A percentile compares a stretch with the other conserved stretches of the same genome.
These are phyloP conservation scores for Gymnorhina tibicen DNA, from an alignment of 2,113 vertebrate genomes.

Conservation along the genomic window DNA sequence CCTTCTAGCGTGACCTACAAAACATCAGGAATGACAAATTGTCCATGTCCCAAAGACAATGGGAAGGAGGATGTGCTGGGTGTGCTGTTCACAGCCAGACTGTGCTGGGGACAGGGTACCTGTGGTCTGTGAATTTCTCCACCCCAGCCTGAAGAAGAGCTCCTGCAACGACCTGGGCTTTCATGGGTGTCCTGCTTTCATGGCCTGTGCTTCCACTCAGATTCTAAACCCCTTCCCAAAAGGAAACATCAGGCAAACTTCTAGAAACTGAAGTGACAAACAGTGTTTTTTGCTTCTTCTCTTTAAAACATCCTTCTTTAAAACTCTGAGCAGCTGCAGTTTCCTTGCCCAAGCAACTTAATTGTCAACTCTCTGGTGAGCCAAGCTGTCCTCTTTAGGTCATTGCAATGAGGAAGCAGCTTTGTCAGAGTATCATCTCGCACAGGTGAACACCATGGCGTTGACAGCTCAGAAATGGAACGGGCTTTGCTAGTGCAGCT, in stretches of 20 bases:
- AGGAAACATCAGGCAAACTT: not conserved
- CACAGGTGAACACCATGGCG: rapidly evolving
- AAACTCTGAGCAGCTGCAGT: not conserved
- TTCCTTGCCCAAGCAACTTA: not conserved
- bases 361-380: not conserved
- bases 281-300: not conserved
- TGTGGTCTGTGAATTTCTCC: not conserved
- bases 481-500: not conserved
- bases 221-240: not conserved
- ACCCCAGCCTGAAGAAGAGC: rapidly evolving
- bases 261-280: not conserved
- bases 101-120: not conserved
- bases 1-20: not conserved
- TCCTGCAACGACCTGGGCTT: not conserved
- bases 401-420: not conserved
- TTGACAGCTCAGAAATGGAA: not conserved
- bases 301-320: not conserved
- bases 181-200: not conserved
- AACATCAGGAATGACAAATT: not conserved
- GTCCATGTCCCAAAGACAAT: not conserved
- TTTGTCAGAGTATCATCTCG: not conserved
- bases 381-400: not conserved
- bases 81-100: not conserved
- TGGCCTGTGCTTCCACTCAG: not conserved
- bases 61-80: not conserved